phyloP scores from a whole-genome alignment of 2,888 invertebrate species.

The Venustoraphidia nigricollis region DNA sequence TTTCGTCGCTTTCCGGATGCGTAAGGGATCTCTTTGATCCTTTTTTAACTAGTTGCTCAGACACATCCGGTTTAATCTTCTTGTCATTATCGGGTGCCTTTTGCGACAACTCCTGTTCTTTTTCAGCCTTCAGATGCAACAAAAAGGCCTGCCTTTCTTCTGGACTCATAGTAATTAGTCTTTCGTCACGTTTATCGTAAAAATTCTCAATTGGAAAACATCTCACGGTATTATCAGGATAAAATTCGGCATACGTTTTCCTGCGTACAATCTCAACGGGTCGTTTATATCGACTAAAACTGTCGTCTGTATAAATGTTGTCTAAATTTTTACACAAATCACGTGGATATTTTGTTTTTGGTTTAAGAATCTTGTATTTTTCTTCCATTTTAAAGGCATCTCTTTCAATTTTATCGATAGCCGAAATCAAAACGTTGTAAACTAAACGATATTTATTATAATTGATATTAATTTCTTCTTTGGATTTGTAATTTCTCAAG shows the following conservation, averaged over 20 bases:
- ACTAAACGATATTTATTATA: neutral
- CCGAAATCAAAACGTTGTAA: neutral
- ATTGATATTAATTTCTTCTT: neutral
- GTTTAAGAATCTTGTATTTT: neutral
- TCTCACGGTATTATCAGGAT: neutral
- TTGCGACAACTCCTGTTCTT: neutral
- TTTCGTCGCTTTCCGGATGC: neutral
- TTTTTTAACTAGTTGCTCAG: too few species aligned
- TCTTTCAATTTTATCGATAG: neutral
- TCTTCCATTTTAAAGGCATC: neutral
- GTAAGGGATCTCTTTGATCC: too few species aligned
- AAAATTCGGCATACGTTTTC: neutral
- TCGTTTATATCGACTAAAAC: too few species aligned
- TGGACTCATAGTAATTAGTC: neutral
- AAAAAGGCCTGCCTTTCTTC: neutral
- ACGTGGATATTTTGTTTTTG: neutral
- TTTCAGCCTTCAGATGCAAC: neutral
- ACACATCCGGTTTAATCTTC: too few species aligned
- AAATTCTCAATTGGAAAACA: neutral
- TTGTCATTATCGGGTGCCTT: too few species aligned
- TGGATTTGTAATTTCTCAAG: neutral
- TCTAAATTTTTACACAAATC: neutral
- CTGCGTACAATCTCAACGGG: too few species aligned
- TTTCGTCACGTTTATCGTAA: neutral
- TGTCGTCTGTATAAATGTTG: neutral